phyloP scores from a whole-genome alignment of 1,140 invertebrate species.

The Macrobrachium nipponense region DNA sequence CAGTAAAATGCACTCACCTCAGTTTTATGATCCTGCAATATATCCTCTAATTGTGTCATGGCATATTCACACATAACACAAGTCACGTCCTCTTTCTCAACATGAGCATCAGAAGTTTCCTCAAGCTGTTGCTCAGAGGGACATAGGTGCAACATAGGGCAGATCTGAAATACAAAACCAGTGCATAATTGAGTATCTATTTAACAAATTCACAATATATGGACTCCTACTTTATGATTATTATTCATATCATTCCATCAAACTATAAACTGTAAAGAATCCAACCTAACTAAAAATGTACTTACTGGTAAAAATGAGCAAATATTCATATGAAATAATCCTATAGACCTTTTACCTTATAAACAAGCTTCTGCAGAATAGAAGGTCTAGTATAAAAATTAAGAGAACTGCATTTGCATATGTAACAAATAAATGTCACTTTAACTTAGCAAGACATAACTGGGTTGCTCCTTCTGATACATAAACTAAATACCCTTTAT shows the following conservation, averaged over 20 bases:
- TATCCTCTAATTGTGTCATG: conserved; percentile 75
- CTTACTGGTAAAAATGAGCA: too few relatives aligned
- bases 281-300: too few relatives aligned
- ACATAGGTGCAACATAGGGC: conserved; percentile 75
- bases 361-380: too few relatives aligned
- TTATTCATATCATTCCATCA: not conserved
- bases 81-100: conserved; percentile 65
- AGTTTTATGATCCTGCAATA: conserved; percentile 75
- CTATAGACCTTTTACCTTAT: too few relatives aligned
- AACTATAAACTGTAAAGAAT: too few relatives aligned
- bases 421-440: too few relatives aligned
- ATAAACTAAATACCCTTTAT: too few relatives aligned
- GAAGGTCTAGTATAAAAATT: too few relatives aligned
- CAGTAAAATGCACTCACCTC: conserved; percentile 71
- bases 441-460: too few relatives aligned
- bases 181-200: not conserved
- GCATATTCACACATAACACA: conserved; percentile 87
- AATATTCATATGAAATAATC: too few relatives aligned
- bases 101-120: conserved; percentile 66
- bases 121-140: conserved; percentile 70
- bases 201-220: not conserved
- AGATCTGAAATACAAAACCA: conserved; percentile 70
- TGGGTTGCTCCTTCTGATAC: too few relatives aligned
- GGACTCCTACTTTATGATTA: not conserved
- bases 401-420: too few relatives aligned